These are phyloP conservation scores for Bruchidius siliquastri DNA, from an alignment of 2,888 invertebrate genomes.

Conservation along the genomic window DNA sequence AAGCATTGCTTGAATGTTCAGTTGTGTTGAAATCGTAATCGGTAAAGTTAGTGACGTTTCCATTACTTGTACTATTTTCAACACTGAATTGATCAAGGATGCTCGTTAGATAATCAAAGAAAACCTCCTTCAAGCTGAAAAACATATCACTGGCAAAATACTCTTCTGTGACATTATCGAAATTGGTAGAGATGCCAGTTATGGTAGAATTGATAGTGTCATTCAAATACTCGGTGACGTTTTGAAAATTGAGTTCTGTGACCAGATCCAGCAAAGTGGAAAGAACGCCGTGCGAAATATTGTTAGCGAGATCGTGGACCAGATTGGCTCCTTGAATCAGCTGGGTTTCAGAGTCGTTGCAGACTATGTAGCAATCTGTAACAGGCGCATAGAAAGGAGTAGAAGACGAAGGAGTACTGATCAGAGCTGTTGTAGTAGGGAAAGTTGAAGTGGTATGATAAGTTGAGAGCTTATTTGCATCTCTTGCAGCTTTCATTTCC, in stretches of 20 bases:
- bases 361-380: background rate
- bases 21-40: background rate
- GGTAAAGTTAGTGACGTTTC: constrained; percentile 2
- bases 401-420: constrained; percentile 6
- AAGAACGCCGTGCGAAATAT: background rate
- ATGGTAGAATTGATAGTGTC: background rate
- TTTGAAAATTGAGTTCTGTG: background rate
- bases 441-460: background rate
- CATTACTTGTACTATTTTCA: constrained; percentile 8
- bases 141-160: background rate
- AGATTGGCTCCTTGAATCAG: background rate
- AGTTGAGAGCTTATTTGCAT: background rate
- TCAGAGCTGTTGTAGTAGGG: constrained; percentile 5
- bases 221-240: background rate
- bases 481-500: constrained; percentile 5
- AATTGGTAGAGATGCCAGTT: background rate
- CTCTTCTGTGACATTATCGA: background rate
- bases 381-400: constrained; percentile 1
- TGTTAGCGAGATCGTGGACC: background rate
- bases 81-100: constrained; percentile 17
- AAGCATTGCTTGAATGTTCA: background rate
- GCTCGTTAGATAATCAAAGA: constrained; percentile 27
- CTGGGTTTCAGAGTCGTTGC: background rate
- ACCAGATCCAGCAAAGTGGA: background rate
- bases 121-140: constrained; percentile 18